Percentiles rank a stretch among this genome's conserved stretches.
Conservation (phyloP, 2,888 invertebrate species). For the Oscheius sp. region DNA sequence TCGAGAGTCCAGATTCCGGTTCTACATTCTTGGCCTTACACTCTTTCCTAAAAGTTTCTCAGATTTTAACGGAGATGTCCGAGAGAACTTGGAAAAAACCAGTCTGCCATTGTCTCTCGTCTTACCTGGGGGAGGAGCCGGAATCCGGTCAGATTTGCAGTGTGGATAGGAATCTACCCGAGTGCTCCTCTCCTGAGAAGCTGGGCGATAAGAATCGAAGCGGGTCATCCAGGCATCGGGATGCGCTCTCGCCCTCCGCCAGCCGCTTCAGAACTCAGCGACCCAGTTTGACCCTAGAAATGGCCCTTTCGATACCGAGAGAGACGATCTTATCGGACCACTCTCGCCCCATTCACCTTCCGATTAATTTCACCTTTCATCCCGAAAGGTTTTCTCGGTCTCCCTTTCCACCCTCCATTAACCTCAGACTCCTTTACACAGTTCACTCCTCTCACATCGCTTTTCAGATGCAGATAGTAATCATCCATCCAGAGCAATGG, state of each 20-base stretch:
- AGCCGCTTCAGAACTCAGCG: conserved; percentile 16
- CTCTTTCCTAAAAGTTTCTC: too few species aligned
- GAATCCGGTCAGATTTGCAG: not conserved
- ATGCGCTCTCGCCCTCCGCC: conserved; percentile 13
- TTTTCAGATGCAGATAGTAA: conserved; percentile 66
- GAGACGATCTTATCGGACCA: not conserved
- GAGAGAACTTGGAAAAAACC: not conserved
- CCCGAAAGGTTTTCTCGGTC: not conserved
- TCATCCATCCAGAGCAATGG: conserved; percentile 70
- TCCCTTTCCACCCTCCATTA: not conserved
- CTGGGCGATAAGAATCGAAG: conserved; percentile 22
- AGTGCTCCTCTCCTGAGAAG: not conserved
- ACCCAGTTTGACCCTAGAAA: conserved; percentile 12
- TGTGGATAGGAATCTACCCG: too few species aligned
- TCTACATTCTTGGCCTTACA: not conserved
- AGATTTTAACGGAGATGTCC: not conserved
- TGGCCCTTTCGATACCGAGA: not conserved
- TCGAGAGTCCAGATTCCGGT: not conserved
- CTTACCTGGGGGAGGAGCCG: not conserved
- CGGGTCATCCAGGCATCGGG: too few species aligned
- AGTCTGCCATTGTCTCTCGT: not conserved
- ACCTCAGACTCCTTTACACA: not conserved
- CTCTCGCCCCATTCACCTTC: conserved; percentile 24
- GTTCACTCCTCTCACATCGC: not conserved
- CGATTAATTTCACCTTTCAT: not conserved